Evolutionary conservation across 2,113 vertebrate species (phyloP).

Genomic region (Lanius ludovicianus): DNA sequence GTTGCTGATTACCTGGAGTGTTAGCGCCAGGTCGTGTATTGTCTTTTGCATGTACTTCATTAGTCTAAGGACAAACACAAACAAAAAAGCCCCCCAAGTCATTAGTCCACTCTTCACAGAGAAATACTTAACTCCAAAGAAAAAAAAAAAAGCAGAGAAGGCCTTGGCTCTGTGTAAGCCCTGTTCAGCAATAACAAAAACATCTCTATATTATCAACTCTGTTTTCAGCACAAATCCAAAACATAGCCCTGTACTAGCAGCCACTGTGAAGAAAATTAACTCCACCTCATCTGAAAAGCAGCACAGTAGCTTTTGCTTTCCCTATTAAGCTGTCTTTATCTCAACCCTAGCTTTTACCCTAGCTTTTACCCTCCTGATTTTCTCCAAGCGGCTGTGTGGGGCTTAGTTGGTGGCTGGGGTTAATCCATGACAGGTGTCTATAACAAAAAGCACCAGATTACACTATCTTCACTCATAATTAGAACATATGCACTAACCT

Average conservation of each 20-base stretch:
- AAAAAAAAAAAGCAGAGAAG: not conserved
- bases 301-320: not conserved
- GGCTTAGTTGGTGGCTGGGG: not conserved
- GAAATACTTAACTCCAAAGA: not conserved
- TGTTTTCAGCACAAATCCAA: not conserved
- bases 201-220: not conserved
- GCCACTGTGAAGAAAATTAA: not conserved
- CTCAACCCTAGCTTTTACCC: too few species aligned
- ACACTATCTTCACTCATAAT: not conserved
- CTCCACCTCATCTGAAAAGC: not conserved
- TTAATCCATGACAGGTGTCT: not conserved
- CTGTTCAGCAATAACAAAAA: not conserved
- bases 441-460: not conserved
- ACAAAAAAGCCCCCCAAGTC: not conserved
- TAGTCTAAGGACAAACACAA: conserved; percentile 78
- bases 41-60: conserved; percentile 95
- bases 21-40: conserved; percentile 89
- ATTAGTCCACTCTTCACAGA: not conserved
- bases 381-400: rapidly evolving
- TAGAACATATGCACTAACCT: not conserved
- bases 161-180: not conserved
- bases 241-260: not conserved
- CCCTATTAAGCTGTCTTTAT: not conserved
- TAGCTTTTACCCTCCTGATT: not conserved
- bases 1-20: conserved; percentile 78